Conservation (phyloP, 2,797 vertebrate species). For the Garrulus glandarius region DNA sequence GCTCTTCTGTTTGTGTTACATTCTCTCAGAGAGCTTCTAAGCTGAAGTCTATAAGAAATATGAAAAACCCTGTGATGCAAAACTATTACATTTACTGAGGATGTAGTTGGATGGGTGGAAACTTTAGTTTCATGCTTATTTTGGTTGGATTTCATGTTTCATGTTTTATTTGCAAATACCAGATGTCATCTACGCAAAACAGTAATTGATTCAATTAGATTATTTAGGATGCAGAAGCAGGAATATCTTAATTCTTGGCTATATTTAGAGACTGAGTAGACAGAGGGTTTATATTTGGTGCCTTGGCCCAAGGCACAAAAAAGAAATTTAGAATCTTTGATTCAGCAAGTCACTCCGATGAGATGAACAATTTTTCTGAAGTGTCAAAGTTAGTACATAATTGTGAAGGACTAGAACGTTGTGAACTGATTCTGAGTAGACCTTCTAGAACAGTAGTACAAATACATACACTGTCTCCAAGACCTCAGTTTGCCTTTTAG, state of each 20-base stretch:
- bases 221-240: constrained; percentile 28
- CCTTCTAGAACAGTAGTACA: background rate
- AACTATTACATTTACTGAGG: background rate
- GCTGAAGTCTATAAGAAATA: background rate
- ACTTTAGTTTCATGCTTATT: background rate
- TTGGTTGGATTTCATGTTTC: constrained; percentile 1
- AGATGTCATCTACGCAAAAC: constrained; percentile 21
- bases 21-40: background rate
- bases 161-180: constrained; percentile 40
- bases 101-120: background rate
- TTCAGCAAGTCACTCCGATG: background rate
- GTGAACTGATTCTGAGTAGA: background rate
- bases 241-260: constrained; percentile 35
- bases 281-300: constrained; percentile 20
- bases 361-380: background rate
- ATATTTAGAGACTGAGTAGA: constrained; percentile 31
- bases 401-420: background rate
- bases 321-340: background rate
- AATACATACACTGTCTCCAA: background rate
- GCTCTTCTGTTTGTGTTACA: background rate
- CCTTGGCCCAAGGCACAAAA: background rate
- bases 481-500: background rate
- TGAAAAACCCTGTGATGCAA: background rate
- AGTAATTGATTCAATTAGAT: constrained; percentile 40
- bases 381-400: background rate